Conservation (phyloP, 2,113 vertebrate species). For the Cygnus atratus region DNA sequence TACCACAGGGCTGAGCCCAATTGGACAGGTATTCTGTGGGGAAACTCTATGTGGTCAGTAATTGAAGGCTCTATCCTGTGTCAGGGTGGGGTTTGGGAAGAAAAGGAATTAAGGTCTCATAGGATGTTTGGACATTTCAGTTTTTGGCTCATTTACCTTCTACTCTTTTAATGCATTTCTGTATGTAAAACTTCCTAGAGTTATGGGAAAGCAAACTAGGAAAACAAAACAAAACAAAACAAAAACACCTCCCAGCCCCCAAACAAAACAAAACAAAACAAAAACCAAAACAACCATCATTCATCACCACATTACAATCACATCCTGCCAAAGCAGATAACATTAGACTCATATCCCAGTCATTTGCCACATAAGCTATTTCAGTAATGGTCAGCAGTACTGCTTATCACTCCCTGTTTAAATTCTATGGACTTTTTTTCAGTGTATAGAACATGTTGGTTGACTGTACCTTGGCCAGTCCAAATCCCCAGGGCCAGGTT, state of each 20-base stretch:
- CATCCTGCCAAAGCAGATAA: not conserved
- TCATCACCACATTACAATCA: not conserved
- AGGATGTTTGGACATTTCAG: not conserved
- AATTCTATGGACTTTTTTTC: not conserved
- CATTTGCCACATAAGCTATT: not conserved
- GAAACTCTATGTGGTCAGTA: not conserved
- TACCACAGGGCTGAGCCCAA: not conserved
- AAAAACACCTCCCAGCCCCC: too few relatives aligned
- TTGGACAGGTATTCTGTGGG: not conserved
- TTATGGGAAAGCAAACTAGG: not conserved
- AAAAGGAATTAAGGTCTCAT: not conserved
- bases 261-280: too few relatives aligned
- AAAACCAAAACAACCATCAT: not conserved
- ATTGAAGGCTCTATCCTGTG: not conserved
- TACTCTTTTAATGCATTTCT: not conserved
- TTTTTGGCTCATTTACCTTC: not conserved
- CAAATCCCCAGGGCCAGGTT: not conserved
- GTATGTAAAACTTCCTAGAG: not conserved
- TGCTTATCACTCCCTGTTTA: not conserved
- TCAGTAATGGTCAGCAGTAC: not conserved
- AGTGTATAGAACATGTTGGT: not conserved
- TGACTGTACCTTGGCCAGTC: not conserved
- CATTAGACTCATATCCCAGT: fast-evolving
- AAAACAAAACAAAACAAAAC: not conserved
- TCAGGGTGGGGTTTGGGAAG: not conserved